Percentiles rank a stretch among this genome's conserved stretches.
These are phyloP conservation scores for Tupaia tana DNA, from an alignment of 2,113 vertebrate species.

Conservation along the genomic window DNA sequence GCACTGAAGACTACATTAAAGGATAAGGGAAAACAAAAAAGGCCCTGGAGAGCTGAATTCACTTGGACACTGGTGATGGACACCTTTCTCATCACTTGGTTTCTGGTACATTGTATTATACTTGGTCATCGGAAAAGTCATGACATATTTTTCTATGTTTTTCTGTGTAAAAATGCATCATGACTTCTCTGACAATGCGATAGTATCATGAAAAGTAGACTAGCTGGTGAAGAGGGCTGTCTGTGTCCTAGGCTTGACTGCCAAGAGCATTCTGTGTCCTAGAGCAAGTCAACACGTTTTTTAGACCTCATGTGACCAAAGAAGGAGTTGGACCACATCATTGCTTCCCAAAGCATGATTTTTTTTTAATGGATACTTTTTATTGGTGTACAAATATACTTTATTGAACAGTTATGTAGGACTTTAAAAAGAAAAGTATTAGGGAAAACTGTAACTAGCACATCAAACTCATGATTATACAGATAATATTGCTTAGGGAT, in stretches of 20 bases:
- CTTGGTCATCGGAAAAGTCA: no score
- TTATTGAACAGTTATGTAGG: background rate
- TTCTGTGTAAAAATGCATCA: no score
- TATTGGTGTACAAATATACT: background rate
- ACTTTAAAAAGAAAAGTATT: slow-evolving; percentile 40
- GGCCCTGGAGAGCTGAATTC: background rate
- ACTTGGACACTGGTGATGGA: no score
- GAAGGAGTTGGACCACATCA: background rate
- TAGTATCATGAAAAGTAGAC: background rate
- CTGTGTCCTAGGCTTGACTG: background rate
- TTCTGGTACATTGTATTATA: background rate
- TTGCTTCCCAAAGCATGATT: background rate
- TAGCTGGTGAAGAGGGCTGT: background rate
- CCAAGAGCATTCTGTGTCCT: background rate
- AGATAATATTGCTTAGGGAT: slow-evolving; percentile 35
- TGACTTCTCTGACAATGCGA: no score
- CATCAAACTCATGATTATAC: slow-evolving; percentile 50
- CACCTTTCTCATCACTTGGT: background rate
- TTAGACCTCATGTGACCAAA: background rate
- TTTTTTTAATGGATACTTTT: background rate
- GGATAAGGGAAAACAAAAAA: background rate
- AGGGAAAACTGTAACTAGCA: slow-evolving; percentile 39
- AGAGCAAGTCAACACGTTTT: background rate
- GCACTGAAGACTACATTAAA: background rate
- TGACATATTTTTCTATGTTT: no score